A percentile compares a stretch with the other conserved stretches of the same genome.
Conservation (phyloP, 2,113 vertebrate species). For the Onychorhynchus coronatus region DNA sequence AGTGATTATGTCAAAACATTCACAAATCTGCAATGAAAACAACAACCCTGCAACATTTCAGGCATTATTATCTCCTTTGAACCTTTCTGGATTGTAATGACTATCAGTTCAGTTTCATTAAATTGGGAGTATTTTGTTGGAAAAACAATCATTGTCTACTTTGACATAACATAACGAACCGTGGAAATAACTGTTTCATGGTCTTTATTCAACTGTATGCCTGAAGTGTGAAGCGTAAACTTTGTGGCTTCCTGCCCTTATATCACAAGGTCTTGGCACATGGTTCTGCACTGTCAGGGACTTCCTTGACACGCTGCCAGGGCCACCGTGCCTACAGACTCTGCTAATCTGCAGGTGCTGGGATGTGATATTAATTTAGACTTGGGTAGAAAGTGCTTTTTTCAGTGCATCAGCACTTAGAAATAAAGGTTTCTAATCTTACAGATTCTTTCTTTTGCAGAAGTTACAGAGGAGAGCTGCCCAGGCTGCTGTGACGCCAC, state of each 20-base stretch:
- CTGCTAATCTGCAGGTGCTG: not conserved
- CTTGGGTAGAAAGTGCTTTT: not conserved
- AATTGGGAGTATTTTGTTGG: not conserved
- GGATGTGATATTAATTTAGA: not conserved
- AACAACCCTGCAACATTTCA: not conserved
- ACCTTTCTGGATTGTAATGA: not conserved
- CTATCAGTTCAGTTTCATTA: not conserved
- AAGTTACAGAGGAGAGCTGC: not conserved
- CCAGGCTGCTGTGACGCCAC: not conserved
- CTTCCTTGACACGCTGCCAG: not conserved
- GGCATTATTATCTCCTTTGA: not conserved
- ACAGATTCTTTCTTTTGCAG: not conserved
- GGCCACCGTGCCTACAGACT: not conserved
- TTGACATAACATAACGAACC: not conserved
- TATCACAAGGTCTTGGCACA: not conserved
- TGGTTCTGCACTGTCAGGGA: rapidly evolving
- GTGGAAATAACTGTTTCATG: not conserved
- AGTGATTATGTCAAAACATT: not conserved
- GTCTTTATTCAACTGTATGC: not conserved
- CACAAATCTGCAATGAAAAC: not conserved
- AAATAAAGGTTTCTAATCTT: not conserved
- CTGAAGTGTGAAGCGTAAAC: not conserved
- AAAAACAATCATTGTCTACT: not conserved
- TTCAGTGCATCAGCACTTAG: not conserved
- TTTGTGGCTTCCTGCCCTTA: not conserved